Conservation (phyloP, 2,888 invertebrate species). For the Cryptocephalus primarius region DNA sequence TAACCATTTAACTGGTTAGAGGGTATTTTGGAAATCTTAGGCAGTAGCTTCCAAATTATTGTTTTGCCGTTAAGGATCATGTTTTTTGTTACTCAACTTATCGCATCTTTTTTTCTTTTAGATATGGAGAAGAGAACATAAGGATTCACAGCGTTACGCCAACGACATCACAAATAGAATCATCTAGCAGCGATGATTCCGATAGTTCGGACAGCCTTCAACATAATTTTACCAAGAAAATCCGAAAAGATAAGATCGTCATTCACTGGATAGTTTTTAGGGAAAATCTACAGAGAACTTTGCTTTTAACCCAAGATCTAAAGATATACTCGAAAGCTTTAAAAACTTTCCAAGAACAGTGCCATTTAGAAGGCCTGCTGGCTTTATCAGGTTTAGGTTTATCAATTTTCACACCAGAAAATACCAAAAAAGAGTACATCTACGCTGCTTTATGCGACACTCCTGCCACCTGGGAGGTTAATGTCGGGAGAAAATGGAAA, state of each 20-base stretch:
- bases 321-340: constrained; percentile 52
- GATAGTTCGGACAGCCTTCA: constrained; percentile 36
- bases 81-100: too few species aligned
- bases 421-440: constrained; percentile 50
- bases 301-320: constrained; percentile 67
- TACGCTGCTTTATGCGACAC: constrained; percentile 57
- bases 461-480: constrained; percentile 71
- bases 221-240: constrained; percentile 44
- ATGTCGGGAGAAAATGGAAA: constrained; percentile 71
- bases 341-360: constrained; percentile 53
- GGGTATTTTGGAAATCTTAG: too few species aligned
- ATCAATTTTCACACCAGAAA: constrained; percentile 40
- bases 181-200: constrained; percentile 49
- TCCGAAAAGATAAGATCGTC: constrained; percentile 61
- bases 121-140: constrained; percentile 60
- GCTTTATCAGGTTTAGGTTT: constrained; percentile 59
- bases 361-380: constrained; percentile 55
- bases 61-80: too few species aligned
- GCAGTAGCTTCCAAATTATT: too few species aligned
- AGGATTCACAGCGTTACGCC: constrained; percentile 59
- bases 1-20: too few species aligned
- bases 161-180: constrained; percentile 25
- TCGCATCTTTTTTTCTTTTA: constrained; percentile 21
- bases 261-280: constrained; percentile 75
- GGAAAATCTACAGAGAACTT: constrained; percentile 61